phyloP scores from a whole-genome alignment of 2,888 invertebrate species.

The Antheraea assamensis region DNA sequence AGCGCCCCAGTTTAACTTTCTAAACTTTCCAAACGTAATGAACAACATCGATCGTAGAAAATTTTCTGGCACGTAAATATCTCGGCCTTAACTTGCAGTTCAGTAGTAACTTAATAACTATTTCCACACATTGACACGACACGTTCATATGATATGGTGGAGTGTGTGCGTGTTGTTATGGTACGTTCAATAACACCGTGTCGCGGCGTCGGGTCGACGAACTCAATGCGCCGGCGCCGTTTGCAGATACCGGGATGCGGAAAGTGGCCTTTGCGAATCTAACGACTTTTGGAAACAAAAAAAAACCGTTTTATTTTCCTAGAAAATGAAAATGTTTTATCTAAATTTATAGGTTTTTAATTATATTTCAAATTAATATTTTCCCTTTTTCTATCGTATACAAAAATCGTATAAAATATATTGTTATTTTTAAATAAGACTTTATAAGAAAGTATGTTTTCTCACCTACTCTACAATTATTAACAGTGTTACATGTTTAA shows the following conservation, averaged over 20 bases:
- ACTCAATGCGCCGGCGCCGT: conserved; percentile 69
- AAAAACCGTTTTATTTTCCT: neutral
- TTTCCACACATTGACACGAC: conserved; percentile 33
- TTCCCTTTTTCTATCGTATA: neutral
- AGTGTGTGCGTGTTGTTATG: conserved; percentile 61
- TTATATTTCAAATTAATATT: neutral
- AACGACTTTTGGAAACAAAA: conserved; percentile 23
- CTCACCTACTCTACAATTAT: too few species aligned
- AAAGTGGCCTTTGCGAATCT: conserved; percentile 48
- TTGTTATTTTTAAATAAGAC: neutral
- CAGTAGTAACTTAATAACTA: conserved; percentile 40
- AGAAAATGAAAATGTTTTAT: neutral
- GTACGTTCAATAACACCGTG: conserved; percentile 73
- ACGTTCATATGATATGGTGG: conserved; percentile 48
- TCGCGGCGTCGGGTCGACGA: conserved; percentile 69
- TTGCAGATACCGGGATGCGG: conserved; percentile 61
- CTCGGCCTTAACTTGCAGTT: conserved; percentile 34
- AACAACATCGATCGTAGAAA: conserved; percentile 7
- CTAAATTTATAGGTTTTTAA: neutral
- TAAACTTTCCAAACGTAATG: neutral
- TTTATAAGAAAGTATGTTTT: neutral
- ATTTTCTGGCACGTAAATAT: neutral
- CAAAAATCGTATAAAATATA: too few species aligned
- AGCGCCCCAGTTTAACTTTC: neutral
- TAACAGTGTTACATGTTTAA: too few species aligned